Percentiles rank a stretch among this genome's conserved stretches.
These are phyloP conservation scores for Periophthalmus modestus DNA, from an alignment of 2,113 vertebrate genomes.

Conservation along the genomic window DNA sequence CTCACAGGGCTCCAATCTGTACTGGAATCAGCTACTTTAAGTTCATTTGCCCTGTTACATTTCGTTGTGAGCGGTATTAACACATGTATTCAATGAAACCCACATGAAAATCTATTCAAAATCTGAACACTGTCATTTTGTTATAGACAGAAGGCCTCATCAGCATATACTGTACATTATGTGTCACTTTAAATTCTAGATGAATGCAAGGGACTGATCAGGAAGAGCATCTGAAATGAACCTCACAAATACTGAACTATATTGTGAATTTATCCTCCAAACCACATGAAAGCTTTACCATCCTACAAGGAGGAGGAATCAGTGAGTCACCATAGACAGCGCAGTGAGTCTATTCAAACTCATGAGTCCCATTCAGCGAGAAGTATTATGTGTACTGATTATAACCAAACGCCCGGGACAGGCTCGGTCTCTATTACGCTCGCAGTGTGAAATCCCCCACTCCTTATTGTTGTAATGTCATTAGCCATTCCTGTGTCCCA, in stretches of 20 bases:
- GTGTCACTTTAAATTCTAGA: too few relatives aligned
- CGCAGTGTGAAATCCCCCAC: slow-evolving; percentile 57
- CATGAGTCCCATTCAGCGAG: slow-evolving; percentile 31
- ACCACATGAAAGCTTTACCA: slow-evolving; percentile 32
- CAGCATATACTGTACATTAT: too few relatives aligned
- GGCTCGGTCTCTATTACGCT: slow-evolving; percentile 56
- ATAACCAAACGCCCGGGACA: slow-evolving; percentile 27
- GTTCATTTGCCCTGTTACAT: too few relatives aligned
- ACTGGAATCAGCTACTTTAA: too few relatives aligned
- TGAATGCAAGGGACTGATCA: background rate
- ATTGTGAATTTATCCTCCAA: slow-evolving; percentile 19
- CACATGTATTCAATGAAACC: too few relatives aligned
- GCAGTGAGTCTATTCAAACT: slow-evolving; percentile 47
- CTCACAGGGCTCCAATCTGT: too few relatives aligned
- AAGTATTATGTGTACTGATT: slow-evolving; percentile 39
- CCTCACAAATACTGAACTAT: background rate
- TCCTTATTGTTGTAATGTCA: slow-evolving; percentile 64
- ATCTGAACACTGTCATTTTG: too few relatives aligned
- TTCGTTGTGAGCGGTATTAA: too few relatives aligned
- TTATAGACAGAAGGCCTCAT: too few relatives aligned
- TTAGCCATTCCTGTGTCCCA: slow-evolving; percentile 67
- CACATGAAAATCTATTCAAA: too few relatives aligned
- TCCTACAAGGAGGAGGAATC: slow-evolving; percentile 33
- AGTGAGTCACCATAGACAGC: slow-evolving; percentile 51
- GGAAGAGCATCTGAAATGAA: background rate